Base-by-base conservation (phyloP, 1,140 invertebrate species). In the Bombus impatiens region DNA sequence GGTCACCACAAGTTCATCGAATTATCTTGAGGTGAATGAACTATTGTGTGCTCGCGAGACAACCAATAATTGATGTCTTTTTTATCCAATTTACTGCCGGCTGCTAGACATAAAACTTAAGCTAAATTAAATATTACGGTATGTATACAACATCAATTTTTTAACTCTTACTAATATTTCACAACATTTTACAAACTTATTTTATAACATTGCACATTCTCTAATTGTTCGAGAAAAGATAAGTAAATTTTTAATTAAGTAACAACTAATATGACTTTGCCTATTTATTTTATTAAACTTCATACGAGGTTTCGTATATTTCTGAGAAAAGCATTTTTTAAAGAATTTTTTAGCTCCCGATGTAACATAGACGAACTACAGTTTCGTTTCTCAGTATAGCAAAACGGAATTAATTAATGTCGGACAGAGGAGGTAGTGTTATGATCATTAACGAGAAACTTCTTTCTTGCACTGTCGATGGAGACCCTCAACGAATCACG, bases 1-100 rank as follows among this genome's bases (percentile, higher is more conserved):
- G 40, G 75, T 88, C 59, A 25, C 35, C 62, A 78, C 65, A 37
- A 37, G 72, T 65, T 81, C 70, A 47, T 67, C 71, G 74, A 82
- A 72, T 86, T 86, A 68, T 86, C 72, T 40, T 53, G 57, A 76
- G 78, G 72, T 87, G 78, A 86, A 88, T 32, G 84, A 86, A 86
- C 86, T 72, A 70, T 87, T 86, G 71, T 77, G 78, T 83, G 35
- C 40, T 71, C 35, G 13, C 18, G 18, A 40, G 62, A 42, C 70
- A 62, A 44, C 70, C 71, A 37, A 75, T 82, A 86, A 86, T 86
- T 86, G 59, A 76, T 82, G 79, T 68, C 79, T 57, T 70, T 82
- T 86, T 86, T 82, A 86, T 86, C 84, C 84, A 86, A 86, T 86
- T 76, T 75, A 82, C 9, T 44, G 37, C 37, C 4, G 32, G 22